Evolutionary conservation across 37 sponge, comb jelly and placozoan species (phyloP).

Genomic region (Chondrilla cf. caribensis): DNA sequence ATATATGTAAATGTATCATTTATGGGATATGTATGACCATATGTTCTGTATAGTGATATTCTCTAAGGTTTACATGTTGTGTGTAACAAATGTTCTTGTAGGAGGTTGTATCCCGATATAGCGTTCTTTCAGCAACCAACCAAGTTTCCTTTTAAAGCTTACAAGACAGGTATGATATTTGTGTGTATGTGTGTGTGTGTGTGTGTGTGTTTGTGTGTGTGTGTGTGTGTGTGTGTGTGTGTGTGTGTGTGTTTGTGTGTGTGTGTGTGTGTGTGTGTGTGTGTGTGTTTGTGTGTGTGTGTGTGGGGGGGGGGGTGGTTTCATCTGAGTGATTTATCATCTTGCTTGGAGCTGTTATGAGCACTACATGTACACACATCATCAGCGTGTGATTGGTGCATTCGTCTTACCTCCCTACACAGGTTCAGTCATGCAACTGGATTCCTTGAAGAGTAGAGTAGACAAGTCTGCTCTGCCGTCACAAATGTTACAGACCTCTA

Average conservation of each 20-base stretch:
- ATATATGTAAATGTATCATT: not conserved
- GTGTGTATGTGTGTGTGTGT: not conserved
- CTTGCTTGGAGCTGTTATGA: no score
- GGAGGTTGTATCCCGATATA: constrained; percentile 88
- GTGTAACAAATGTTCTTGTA: no score
- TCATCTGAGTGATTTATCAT: no score
- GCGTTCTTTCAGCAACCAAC: constrained; percentile 94
- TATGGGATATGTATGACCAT: no score
- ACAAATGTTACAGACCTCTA: constrained; percentile 51
- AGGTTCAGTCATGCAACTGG: constrained; percentile 13
- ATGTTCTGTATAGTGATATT: no score
- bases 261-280: not conserved
- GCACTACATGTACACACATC: no score
- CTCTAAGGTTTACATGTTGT: no score
- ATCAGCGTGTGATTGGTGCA: no score
- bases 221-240: no score
- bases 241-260: not conserved
- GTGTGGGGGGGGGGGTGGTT: no score
- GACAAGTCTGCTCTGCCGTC: constrained; percentile 47
- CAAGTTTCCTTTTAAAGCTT: constrained; percentile 56
- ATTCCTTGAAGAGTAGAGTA: constrained; percentile 61
- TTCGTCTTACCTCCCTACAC: not conserved
- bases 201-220: no score
- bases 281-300: not conserved
- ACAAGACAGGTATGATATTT: constrained; percentile 47